phyloP scores from a whole-genome alignment of 2,113 vertebrate species.

The Gavialis gangeticus region DNA sequence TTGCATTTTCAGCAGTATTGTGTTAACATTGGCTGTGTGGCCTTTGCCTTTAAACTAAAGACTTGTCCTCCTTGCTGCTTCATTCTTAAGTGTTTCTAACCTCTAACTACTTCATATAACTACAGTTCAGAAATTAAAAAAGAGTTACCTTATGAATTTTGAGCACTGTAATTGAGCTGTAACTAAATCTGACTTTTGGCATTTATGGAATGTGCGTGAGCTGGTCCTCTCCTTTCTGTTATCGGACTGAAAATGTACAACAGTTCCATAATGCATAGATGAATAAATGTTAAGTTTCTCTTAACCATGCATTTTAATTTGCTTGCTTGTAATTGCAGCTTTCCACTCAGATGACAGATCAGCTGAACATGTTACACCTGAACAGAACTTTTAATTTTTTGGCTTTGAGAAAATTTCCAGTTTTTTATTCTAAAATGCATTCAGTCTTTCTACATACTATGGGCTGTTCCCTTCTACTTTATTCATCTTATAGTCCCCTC shows the following conservation, averaged over 20 bases:
- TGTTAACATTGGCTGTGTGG: neutral
- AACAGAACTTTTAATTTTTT: neutral
- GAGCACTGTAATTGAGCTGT: neutral
- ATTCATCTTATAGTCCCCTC: neutral
- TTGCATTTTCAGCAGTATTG: neutral
- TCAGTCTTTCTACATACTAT: neutral
- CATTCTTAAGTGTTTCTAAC: neutral
- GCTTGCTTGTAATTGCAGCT: neutral
- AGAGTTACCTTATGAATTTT: neutral
- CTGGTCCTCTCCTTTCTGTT: neutral
- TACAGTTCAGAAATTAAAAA: neutral
- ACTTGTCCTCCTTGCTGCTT: neutral
- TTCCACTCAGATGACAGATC: neutral
- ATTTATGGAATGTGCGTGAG: neutral
- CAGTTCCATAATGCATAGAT: neutral
- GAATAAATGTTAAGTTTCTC: neutral
- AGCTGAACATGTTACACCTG: neutral
- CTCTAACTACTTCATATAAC: neutral
- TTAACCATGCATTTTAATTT: neutral
- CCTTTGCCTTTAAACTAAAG: neutral
- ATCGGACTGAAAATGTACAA: neutral
- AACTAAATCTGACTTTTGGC: neutral
- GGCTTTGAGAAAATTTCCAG: neutral
- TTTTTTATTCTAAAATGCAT: neutral
- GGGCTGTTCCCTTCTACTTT: neutral